A percentile compares a stretch with the other conserved stretches of the same genome.
These are phyloP conservation scores for Hyla sarda DNA, from an alignment of 2,113 vertebrate genomes.

Conservation along the genomic window DNA sequence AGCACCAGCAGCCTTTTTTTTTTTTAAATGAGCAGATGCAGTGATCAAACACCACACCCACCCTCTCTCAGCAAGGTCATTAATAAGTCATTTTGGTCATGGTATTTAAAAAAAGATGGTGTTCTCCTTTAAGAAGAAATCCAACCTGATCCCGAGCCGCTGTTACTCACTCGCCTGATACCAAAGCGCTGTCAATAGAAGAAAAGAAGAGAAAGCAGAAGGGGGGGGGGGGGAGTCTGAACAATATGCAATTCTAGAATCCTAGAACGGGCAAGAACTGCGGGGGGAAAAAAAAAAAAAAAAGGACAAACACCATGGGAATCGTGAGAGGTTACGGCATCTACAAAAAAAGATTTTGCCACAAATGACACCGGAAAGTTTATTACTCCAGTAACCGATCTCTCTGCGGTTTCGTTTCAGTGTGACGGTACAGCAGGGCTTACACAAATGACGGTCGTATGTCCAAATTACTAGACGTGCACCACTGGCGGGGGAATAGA, in stretches of 20 bases:
- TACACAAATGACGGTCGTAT: background rate
- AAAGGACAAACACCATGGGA: background rate
- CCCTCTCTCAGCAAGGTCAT: too few relatives aligned
- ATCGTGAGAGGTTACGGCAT: background rate
- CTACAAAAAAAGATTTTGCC: background rate
- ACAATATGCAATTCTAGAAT: conserved; percentile 5
- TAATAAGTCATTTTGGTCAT: too few relatives aligned
- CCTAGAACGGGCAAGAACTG: conserved; percentile 15
- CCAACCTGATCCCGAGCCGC: background rate
- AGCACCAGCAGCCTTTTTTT: too few relatives aligned
- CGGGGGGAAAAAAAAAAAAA: too few relatives aligned
- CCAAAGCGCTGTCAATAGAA: background rate
- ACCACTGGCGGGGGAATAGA: background rate
- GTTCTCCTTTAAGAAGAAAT: background rate
- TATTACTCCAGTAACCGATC: background rate
- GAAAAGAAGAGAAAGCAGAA: background rate
- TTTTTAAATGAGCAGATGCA: too few relatives aligned
- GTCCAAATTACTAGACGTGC: background rate
- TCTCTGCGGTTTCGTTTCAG: background rate
- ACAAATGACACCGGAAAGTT: background rate
- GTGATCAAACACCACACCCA: too few relatives aligned
- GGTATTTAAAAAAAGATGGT: too few relatives aligned
- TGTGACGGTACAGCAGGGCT: background rate
- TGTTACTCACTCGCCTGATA: background rate
- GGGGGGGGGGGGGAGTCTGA: background rate